Evolutionary conservation across 1,140 invertebrate genomes (phyloP), one percentile per base, ranked within the genome.

Genomic region (Drosophila malerkotliana): DNA sequence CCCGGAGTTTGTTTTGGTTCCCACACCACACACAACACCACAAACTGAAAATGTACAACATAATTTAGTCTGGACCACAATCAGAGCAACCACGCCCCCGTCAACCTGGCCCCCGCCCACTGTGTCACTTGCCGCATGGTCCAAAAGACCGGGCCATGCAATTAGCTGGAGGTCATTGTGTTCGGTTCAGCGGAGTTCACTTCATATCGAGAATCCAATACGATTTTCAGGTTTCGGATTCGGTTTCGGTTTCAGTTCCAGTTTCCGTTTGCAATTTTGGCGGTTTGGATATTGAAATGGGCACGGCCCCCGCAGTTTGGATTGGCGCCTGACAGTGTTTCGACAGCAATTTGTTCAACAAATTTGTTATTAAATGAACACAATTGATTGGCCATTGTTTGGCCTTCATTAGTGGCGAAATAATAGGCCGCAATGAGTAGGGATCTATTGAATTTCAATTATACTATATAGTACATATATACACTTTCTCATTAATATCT

Each of bases 81-180:
- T 39, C 51, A 60, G 49, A 54, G 28, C 34, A 30, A 10, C 21
- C 34, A 34, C 45, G 45, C 48, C 30, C 30, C 51, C 59, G 12
- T 21, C 21, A 21, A 21, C 21, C 21, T 21, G 21, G 21, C 49
- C 54, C 9, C 28, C 26, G 12, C 30, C 44, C 14, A 15, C 45
- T 60, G 47, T 21, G 21, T 73, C 73, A 81, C 60, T 74, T 77
- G 68, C 66, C 62, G 21, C 37, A n/a, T 32, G 53, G 68, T 6
- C 26, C 26, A 39, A 28, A 51, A 26, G 34, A 61, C 64, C 66
- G 56, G 45, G 55, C 68, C 59, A 72, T 78, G 71, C 82, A 85
- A 87, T 87, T 87, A 87, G 83, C 79, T 67, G 78, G 78, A 87
- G 82, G 82, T 87, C 83, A 85, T 79, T 78, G 76, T 68, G 54